Percentiles rank a stretch among this genome's conserved stretches.
phyloP scores from a whole-genome alignment of 1,140 invertebrate species.

The Coptotermes formosanus region DNA sequence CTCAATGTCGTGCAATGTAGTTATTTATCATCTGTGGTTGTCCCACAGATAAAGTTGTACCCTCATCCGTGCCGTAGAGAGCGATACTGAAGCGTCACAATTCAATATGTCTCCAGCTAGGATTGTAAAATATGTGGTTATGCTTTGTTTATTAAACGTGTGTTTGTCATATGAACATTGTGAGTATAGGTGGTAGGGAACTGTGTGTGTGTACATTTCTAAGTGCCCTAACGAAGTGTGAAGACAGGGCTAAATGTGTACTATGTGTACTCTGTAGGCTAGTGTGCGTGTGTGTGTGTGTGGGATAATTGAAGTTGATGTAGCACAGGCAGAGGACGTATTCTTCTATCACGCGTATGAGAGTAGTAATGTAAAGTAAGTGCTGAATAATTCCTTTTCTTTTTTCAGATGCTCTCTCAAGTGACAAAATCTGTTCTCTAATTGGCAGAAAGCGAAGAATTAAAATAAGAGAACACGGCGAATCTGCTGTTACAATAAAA shows the following conservation, averaged over 20 bases:
- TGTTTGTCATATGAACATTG: background rate
- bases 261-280: too few species aligned
- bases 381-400: background rate
- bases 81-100: too few species aligned
- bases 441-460: conserved; percentile 13
- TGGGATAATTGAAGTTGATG: background rate
- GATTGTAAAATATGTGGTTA: background rate
- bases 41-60: too few species aligned
- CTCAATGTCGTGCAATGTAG: too few species aligned
- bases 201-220: too few species aligned
- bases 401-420: background rate
- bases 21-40: too few species aligned
- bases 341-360: too few species aligned
- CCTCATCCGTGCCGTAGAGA: too few species aligned
- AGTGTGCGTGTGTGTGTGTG: too few species aligned
- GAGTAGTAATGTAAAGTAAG: background rate
- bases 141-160: background rate
- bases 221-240: background rate
- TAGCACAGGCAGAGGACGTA: too few species aligned
- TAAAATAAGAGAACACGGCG: background rate
- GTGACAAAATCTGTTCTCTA: conserved; percentile 15
- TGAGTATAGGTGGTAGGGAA: background rate
- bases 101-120: background rate
- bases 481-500: background rate
- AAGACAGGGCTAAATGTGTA: background rate